These are phyloP conservation scores for Talpa occidentalis DNA, from an alignment of 2,113 vertebrate genomes.

Conservation along the genomic window DNA sequence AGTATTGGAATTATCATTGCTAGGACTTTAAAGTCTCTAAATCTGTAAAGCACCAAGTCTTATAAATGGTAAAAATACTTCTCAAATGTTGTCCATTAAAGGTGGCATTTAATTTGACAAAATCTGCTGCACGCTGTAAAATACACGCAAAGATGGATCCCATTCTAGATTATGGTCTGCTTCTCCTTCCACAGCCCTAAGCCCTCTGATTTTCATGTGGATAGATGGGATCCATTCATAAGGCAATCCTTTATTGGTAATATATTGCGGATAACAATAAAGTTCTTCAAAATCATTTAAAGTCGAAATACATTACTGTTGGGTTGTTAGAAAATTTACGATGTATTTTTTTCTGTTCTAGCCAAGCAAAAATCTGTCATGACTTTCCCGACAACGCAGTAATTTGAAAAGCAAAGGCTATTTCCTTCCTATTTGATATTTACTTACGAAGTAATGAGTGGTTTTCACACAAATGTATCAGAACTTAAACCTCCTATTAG, in stretches of 20 bases:
- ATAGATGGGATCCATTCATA: not conserved
- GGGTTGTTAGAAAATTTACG: no score
- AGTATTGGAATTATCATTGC: not conserved
- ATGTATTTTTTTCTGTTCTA: no score
- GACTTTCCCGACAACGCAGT: no score
- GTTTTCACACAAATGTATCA: not conserved
- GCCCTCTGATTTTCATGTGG: not conserved
- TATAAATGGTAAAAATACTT: not conserved
- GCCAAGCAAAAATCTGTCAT: no score
- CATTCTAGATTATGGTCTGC: not conserved
- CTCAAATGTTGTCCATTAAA: not conserved
- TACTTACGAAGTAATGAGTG: not conserved
- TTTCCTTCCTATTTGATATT: not conserved
- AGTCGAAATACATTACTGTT: not conserved
- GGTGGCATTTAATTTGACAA: not conserved
- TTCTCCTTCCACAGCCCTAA: not conserved
- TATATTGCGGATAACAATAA: not conserved
- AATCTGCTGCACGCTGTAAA: not conserved
- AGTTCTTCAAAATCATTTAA: constrained; percentile 31
- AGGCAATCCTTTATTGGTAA: not conserved
- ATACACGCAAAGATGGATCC: not conserved
- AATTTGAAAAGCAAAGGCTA: constrained; percentile 13
- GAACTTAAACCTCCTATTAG: not conserved
- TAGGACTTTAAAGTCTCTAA: not conserved
- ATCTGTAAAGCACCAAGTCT: not conserved